Conservation (phyloP, 2,797 vertebrate genomes). For the Characodon lateralis region DNA sequence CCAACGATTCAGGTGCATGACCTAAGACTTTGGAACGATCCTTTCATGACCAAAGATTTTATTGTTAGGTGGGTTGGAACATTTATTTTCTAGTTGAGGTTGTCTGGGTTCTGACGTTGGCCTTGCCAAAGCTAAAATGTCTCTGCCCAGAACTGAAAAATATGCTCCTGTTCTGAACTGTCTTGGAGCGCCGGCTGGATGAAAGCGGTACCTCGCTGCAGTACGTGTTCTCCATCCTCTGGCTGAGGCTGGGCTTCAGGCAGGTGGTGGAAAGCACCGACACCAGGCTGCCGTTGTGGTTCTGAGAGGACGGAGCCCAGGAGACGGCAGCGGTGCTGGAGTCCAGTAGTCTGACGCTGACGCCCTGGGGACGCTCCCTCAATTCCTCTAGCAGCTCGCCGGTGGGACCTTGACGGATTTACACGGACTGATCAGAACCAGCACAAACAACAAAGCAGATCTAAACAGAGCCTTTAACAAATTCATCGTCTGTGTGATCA, state of each 20-base stretch:
- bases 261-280: conserved; percentile 92
- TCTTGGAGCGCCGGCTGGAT: neutral
- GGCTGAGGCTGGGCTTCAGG: conserved; percentile 88
- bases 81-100: too few relatives aligned
- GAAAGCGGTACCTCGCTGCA: conserved; percentile 84
- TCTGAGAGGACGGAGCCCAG: conserved; percentile 83
- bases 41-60: too few relatives aligned
- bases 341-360: conserved; percentile 84
- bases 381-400: conserved; percentile 91
- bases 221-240: conserved; percentile 91
- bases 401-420: conserved; percentile 41
- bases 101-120: too few relatives aligned
- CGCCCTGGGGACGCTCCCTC: conserved; percentile 85
- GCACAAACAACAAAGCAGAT: neutral
- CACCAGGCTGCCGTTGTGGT: conserved; percentile 83
- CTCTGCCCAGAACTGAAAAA: too few relatives aligned
- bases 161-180: too few relatives aligned
- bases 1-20: too few relatives aligned
- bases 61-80: too few relatives aligned
- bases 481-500: neutral
- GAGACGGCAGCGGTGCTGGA: conserved; percentile 87
- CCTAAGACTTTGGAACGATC: too few relatives aligned
- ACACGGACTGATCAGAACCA: neutral
- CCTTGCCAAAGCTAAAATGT: too few relatives aligned
- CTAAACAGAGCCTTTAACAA: neutral